phyloP scores from a whole-genome alignment of 2,888 invertebrate species.

The Theristus sp. region DNA sequence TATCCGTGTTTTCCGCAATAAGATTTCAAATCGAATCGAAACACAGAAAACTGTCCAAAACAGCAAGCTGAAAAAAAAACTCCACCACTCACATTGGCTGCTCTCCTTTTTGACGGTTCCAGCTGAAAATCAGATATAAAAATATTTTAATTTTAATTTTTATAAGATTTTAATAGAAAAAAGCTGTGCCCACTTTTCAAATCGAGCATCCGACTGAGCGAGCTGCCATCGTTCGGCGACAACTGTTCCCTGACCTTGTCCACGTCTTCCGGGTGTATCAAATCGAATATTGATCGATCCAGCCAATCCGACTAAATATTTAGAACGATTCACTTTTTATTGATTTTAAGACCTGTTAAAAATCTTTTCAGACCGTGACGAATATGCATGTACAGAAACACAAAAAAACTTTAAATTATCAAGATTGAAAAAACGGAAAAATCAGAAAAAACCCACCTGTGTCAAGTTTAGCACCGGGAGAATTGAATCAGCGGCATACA shows the following conservation, averaged over 20 bases:
- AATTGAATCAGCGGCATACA: slow-evolving; percentile 95
- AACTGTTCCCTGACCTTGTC: slow-evolving; percentile 86
- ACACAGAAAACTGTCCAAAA: too few relatives aligned
- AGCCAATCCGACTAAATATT: slow-evolving; percentile 72
- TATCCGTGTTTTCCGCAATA: too few relatives aligned
- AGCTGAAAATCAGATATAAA: too few relatives aligned
- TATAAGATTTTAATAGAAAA: not conserved
- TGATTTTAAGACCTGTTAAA: too few relatives aligned
- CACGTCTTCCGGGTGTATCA: slow-evolving; percentile 91
- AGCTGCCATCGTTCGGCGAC: slow-evolving; percentile 59
- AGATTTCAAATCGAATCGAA: too few relatives aligned
- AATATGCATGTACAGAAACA: too few relatives aligned
- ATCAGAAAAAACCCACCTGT: slow-evolving; percentile 51
- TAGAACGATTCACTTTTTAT: too few relatives aligned
- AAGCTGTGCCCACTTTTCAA: slow-evolving; percentile 62
- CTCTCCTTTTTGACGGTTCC: slow-evolving; percentile 95
- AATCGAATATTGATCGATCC: slow-evolving; percentile 78
- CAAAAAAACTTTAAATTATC: too few relatives aligned
- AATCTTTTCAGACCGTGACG: too few relatives aligned
- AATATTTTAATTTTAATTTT: too few relatives aligned
- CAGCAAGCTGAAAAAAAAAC: too few relatives aligned
- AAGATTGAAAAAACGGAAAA: too few relatives aligned
- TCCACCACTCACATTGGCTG: slow-evolving; percentile 63
- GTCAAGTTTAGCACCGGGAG: slow-evolving; percentile 89
- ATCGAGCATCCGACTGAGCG: slow-evolving; percentile 68